Percentiles rank a stretch among this genome's conserved stretches.
These are phyloP conservation scores for Darevskia nairensis DNA, from an alignment of 2,797 vertebrate species.

Conservation along the genomic window DNA sequence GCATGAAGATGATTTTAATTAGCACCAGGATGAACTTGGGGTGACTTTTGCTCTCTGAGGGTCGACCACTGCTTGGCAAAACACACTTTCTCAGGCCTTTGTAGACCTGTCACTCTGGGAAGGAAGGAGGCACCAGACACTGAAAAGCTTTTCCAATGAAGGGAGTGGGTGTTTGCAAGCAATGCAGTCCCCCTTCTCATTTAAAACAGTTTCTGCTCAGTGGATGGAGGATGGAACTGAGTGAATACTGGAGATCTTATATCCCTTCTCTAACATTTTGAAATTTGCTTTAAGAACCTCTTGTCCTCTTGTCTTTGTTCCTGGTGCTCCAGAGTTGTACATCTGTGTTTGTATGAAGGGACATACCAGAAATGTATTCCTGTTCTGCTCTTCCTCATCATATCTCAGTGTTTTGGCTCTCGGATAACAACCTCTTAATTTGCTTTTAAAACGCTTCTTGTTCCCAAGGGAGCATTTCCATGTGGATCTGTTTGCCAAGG, in stretches of 20 bases:
- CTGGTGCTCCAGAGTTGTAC: background rate
- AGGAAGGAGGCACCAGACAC: constrained; percentile 16
- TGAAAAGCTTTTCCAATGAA: constrained; percentile 13
- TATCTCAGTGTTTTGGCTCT: background rate
- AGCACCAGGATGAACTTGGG: background rate
- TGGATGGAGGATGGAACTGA: background rate
- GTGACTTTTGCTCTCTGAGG: constrained; percentile 33
- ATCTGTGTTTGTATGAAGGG: background rate
- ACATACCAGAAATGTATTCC: background rate
- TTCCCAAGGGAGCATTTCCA: background rate
- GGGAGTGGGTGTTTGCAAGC: constrained; percentile 8
- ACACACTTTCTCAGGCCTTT: background rate
- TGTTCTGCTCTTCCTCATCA: background rate
- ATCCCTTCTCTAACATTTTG: background rate
- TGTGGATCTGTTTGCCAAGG: background rate
- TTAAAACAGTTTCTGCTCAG: background rate
- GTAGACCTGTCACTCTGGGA: background rate
- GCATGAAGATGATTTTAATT: constrained; percentile 2
- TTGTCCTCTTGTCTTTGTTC: background rate
- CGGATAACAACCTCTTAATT: background rate
- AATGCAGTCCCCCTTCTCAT: background rate
- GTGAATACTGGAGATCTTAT: background rate
- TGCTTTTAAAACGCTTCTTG: background rate
- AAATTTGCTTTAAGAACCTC: background rate
- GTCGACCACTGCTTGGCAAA: background rate